Percentiles rank a stretch among this genome's conserved stretches.
Conservation (phyloP, 2,797 vertebrate genomes). For the Odontamblyopus lacepedii region DNA sequence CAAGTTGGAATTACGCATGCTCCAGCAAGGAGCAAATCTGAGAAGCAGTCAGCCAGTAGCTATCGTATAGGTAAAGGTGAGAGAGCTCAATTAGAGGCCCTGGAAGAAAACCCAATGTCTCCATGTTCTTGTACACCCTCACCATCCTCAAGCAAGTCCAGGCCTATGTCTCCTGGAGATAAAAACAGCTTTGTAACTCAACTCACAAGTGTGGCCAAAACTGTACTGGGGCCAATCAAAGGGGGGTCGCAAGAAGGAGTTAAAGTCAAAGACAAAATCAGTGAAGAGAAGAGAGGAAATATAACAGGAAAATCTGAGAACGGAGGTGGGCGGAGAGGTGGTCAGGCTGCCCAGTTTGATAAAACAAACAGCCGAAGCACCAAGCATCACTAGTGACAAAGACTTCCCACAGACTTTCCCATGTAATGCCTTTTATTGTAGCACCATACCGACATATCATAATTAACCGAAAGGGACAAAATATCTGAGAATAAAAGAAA, state of each 20-base stretch:
- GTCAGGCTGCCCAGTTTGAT: constrained; percentile 54
- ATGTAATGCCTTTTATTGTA: constrained; percentile 69
- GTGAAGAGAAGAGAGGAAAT: constrained; percentile 69
- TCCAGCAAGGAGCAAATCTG: constrained; percentile 49
- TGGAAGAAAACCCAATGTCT: constrained; percentile 79
- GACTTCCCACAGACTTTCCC: constrained; percentile 37
- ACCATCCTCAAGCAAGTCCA: constrained; percentile 66
- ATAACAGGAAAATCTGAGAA: constrained; percentile 67
- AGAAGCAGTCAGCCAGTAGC: constrained; percentile 42
- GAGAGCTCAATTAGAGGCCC: constrained; percentile 76
- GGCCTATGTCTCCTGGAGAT: constrained; percentile 74
- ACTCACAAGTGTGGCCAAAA: constrained; percentile 80
- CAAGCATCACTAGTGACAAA: constrained; percentile 72
- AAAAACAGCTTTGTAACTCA: constrained; percentile 77
- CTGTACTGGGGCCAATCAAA: constrained; percentile 77
- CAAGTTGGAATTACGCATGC: constrained; percentile 17
- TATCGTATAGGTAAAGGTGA: constrained; percentile 70
- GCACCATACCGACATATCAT: constrained; percentile 62
- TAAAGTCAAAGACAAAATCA: constrained; percentile 68
- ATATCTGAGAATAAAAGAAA: constrained; percentile 31
- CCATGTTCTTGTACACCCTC: constrained; percentile 67
- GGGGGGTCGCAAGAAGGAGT: constrained; percentile 63
- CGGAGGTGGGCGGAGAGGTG: constrained; percentile 48
- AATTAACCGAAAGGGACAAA: constrained; percentile 28
- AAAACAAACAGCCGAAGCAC: constrained; percentile 65